Evolutionary conservation across 2,888 invertebrate species (phyloP), one percentile per base, ranked within the genome.

Genomic region (Mesoligia furuncula): DNA sequence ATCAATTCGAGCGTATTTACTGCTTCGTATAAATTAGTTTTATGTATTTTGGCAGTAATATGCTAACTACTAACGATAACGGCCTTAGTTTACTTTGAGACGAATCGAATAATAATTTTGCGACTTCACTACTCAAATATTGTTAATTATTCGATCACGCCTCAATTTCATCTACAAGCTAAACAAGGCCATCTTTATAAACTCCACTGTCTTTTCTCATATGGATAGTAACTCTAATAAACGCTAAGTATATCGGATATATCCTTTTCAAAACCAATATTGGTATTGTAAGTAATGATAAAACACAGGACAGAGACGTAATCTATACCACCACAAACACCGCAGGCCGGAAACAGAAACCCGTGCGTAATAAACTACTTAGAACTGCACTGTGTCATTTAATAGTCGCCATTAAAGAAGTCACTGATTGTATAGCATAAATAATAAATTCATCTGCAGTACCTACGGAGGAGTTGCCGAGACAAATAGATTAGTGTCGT

Each of bases 11-110:
- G 87, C 87, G 81, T 82, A 89, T 91, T 91, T 90, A 92, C 79
- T 85, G 82, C 88, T 77, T 71, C 59, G 86, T 87, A 90, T 92
- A 92, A 90, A 92, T 91, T 90, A 87, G 85, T 90, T 92, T 92
- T 90, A 92, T 91, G 91, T 88, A 80, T 80, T 82, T 89, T 89
- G 88, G 89, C 88, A 87, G 77, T 89, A 85, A 87, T 84, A 83
- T 75, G 82, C 81, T 87, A 78, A 88, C 82, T 79, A 61, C 65
- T 85, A 77, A 82, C 85, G 81, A 86, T 86, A 83, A 85, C 80
- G 85, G 77, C 51, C 72, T 75, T 85, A 87, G 82, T 82, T 78
- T 57, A 75, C 68, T 69, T 64, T 36, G 27, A 81, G 81, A 66
- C 72, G 69, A 72, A 57, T 65, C 31, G 45, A 54, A 65, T 48